Percentiles rank a stretch among this genome's conserved stretches.
Evolutionary conservation across 2,113 vertebrate genomes (phyloP).

Genomic region (Alethe castanea): DNA sequence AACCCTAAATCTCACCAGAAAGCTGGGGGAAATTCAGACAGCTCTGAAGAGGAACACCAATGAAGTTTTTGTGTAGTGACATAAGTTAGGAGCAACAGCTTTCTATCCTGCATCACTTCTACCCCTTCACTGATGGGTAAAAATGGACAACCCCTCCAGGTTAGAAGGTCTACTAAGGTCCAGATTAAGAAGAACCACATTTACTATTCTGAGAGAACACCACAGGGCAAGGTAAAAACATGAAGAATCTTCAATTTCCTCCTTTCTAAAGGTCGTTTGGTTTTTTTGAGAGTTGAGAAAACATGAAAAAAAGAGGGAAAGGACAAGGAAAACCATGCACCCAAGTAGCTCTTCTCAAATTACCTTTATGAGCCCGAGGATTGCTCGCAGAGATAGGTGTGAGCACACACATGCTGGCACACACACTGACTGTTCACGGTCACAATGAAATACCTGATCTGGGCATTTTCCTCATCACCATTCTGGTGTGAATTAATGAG

Average conservation of each 20-base stretch:
- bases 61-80: not conserved
- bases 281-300: not conserved
- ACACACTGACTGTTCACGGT: not conserved
- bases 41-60: not conserved
- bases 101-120: not conserved
- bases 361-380: accelerated
- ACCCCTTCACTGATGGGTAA: not conserved
- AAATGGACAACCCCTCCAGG: not conserved
- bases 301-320: not conserved
- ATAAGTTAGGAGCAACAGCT: not conserved
- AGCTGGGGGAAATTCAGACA: not conserved
- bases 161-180: accelerated
- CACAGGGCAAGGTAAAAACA: not conserved
- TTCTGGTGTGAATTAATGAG: not conserved
- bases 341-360: not conserved
- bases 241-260: not conserved
- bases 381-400: accelerated
- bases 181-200: not conserved
- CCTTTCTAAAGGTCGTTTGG: not conserved
- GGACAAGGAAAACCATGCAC: not conserved
- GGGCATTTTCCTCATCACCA: not conserved
- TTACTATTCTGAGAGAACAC: not conserved
- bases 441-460: not conserved
- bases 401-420: not conserved
- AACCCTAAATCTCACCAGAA: not conserved